Base-by-base conservation (phyloP, 2,888 invertebrate genomes). In the Apamea sordens region DNA sequence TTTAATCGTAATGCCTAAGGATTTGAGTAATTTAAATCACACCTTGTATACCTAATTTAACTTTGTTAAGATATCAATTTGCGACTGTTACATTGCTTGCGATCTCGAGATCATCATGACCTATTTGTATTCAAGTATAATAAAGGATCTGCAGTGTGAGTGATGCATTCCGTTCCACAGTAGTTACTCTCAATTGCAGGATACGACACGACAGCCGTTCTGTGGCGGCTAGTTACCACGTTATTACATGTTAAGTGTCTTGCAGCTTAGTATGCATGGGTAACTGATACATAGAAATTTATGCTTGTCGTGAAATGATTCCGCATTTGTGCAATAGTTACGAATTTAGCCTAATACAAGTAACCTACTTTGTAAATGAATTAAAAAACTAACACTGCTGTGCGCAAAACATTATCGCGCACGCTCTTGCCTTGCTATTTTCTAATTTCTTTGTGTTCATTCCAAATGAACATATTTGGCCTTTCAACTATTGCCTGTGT, bases 141-240 rank as follows among this genome's bases (percentile, higher is more conserved):
- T 44, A 69, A 53, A 79, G 24, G 63, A 75, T 63, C 24, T 74
- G 63, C 79, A 76, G 11, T 59, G 32, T 73, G 64, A 70, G 64
- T 77, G 61, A 61, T 75, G 72, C 84, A 73, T 61, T 61, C 41
- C 24, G 53, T 44, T 28, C 44, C 36, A 28, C 71, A 56, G 10
- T 53, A 28, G 78, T 83, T 82, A 65, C 32, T 73, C 36, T 76
- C 44, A 85, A 86, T 86, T 86, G 53, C 87, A 85, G 73, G 87
- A 78, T 75, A 56, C 32, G 67, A 32, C n/a, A 24, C 24, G 50
- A 47, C 4, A 44, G 41, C 13, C 18, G 21, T 71, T 36, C 24
- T 74, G 64, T 64, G 61, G 36, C 47, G 36, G 32, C 47, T 64
- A n/a, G 77, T 47, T 70, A 64, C 41, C 47, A 53, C n/a, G 32